These are phyloP conservation scores for Plebejus argus DNA, from an alignment of 2,888 invertebrate species.

Conservation along the genomic window DNA sequence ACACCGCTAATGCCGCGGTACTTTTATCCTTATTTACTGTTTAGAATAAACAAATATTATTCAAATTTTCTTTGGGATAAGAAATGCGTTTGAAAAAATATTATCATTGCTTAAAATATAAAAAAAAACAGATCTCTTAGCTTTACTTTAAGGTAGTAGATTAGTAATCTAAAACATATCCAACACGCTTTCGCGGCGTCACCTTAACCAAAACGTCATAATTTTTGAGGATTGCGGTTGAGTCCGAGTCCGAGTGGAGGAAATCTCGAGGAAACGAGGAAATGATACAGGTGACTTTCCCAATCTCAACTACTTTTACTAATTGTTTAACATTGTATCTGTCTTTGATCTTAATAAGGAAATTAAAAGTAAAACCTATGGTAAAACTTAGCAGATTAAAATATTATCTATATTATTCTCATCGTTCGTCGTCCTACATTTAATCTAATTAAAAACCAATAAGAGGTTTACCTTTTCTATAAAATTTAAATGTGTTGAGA, in stretches of 20 bases:
- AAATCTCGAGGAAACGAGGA: neutral
- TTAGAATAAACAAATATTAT: no score
- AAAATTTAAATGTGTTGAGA: constrained; percentile 4
- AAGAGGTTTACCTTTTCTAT: neutral
- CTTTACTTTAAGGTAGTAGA: no score
- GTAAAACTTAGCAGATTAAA: neutral
- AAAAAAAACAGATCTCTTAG: no score
- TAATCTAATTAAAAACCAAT: neutral
- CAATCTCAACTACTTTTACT: neutral
- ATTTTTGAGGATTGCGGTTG: neutral
- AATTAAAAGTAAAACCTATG: neutral
- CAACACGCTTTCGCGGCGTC: no score
- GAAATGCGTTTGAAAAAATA: no score
- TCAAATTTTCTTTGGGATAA: no score
- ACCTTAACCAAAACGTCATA: neutral
- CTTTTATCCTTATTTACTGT: no score
- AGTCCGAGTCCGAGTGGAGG: neutral
- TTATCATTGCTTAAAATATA: no score
- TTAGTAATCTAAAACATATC: no score
- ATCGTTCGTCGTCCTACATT: neutral
- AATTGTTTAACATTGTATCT: neutral
- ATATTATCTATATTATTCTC: neutral
- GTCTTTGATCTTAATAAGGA: neutral
- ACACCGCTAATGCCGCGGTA: neutral
- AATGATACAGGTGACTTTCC: no score